Conservation (phyloP, 2,888 invertebrate genomes). For the Hymenopus coronatus region DNA sequence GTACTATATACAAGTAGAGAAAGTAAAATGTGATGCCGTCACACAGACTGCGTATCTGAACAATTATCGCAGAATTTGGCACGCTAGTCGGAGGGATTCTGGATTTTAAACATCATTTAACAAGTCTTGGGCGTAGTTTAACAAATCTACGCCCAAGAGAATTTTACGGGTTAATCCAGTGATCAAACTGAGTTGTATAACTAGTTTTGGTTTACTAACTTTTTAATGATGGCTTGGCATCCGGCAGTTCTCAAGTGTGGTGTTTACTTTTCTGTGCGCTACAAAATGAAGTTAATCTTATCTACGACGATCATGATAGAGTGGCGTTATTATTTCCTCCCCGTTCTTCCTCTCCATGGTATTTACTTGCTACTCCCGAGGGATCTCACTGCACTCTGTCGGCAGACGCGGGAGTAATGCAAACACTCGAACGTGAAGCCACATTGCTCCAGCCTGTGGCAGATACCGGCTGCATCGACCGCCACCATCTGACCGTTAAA, state of each 20-base stretch:
- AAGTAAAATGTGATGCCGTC: no score
- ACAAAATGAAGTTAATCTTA: background rate
- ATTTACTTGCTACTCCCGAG: background rate
- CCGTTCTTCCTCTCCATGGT: background rate
- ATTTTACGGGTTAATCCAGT: no score
- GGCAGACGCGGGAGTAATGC: no score
- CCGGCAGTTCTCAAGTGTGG: background rate
- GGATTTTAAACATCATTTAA: no score
- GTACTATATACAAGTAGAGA: no score
- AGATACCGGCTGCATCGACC: background rate
- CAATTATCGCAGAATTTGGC: no score
- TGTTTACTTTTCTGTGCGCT: background rate
- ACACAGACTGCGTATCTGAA: no score
- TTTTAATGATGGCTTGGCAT: background rate
- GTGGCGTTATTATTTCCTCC: background rate
- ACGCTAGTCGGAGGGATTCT: no score
- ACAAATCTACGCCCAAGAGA: no score
- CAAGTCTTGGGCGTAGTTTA: no score
- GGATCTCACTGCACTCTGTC: background rate
- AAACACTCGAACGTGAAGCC: background rate
- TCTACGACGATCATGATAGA: background rate
- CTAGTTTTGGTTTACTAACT: no score
- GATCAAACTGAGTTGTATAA: no score
- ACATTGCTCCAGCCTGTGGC: background rate
- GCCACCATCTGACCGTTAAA: background rate